Evolutionary conservation across 2,888 invertebrate genomes (phyloP).

Genomic region (Iphiclides podalirius): DNA sequence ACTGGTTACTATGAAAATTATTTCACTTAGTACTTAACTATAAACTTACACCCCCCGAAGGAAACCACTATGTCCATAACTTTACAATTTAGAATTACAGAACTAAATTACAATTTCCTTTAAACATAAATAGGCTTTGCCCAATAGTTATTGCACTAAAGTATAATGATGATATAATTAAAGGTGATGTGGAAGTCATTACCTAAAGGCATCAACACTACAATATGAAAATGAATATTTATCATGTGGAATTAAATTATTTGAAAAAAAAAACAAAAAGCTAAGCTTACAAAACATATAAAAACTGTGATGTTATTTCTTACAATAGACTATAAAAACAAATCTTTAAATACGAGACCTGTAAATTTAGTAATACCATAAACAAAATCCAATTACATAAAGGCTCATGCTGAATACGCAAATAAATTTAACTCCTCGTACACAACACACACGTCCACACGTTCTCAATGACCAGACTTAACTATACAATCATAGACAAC

Average conservation of each 20-base stretch:
- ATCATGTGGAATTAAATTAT: not conserved
- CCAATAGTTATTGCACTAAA: conserved; percentile 74
- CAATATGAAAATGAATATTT: not conserved
- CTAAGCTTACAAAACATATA: not conserved
- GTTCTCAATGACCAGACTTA: conserved; percentile 37
- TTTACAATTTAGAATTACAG: conserved; percentile 58
- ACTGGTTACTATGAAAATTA: conserved; percentile 33
- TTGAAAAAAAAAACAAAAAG: not conserved
- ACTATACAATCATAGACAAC: conserved; percentile 58
- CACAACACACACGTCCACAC: conserved; percentile 29
- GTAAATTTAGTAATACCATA: too few species aligned
- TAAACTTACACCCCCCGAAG: conserved; percentile 38
- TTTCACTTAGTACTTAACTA: conserved; percentile 37
- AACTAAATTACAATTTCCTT: conserved; percentile 70
- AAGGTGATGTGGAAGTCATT: conserved; percentile 44
- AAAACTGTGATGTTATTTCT: not conserved
- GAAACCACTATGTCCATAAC: conserved; percentile 16
- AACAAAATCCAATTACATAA: too few species aligned
- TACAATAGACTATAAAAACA: not conserved
- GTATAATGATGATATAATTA: conserved; percentile 62
- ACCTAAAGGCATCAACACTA: not conserved
- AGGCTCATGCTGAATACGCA: too few species aligned
- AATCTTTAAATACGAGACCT: not conserved
- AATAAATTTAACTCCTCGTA: not conserved
- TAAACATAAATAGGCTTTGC: conserved; percentile 74